Evolutionary conservation across 2,888 invertebrate species (phyloP).

Genomic region (Drosophila flavopinicola): DNA sequence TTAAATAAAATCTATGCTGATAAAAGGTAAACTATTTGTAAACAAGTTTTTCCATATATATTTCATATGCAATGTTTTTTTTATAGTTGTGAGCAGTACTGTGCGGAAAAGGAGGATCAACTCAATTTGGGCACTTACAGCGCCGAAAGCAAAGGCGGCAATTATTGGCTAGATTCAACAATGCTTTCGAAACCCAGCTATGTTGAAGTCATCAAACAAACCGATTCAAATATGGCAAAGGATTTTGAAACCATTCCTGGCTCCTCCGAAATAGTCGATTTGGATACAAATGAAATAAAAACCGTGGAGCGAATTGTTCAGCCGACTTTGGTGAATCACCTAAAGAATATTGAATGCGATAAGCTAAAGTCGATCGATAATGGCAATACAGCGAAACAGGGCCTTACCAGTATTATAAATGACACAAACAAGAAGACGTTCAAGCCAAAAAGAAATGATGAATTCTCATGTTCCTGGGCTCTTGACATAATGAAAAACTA

Average conservation of each 20-base stretch:
- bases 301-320: conserved; percentile 81
- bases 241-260: conserved; percentile 74
- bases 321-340: conserved; percentile 41
- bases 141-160: conserved; percentile 53
- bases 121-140: conserved; percentile 45
- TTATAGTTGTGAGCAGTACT: conserved; percentile 35
- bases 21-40: conserved; percentile 49
- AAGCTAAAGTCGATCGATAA: conserved; percentile 38
- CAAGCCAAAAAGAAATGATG: conserved; percentile 87
- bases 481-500: conserved; percentile 93
- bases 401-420: conserved; percentile 36
- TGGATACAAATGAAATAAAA: conserved; percentile 84
- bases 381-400: conserved; percentile 35
- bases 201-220: conserved; percentile 76
- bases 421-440: conserved; percentile 85
- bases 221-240: conserved; percentile 50
- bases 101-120: conserved; percentile 59
- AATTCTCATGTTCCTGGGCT: conserved; percentile 95
- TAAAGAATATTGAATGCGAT: conserved; percentile 28
- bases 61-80: not conserved
- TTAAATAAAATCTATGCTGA: conserved; percentile 49
- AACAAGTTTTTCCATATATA: no score
- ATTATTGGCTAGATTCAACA: conserved; percentile 75
- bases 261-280: conserved; percentile 83
- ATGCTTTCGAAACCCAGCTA: conserved; percentile 76